Percentiles rank a stretch among this genome's conserved stretches.
These are phyloP conservation scores for Lasioglossum albipes DNA, from an alignment of 1,140 invertebrate genomes.

Conservation along the genomic window DNA sequence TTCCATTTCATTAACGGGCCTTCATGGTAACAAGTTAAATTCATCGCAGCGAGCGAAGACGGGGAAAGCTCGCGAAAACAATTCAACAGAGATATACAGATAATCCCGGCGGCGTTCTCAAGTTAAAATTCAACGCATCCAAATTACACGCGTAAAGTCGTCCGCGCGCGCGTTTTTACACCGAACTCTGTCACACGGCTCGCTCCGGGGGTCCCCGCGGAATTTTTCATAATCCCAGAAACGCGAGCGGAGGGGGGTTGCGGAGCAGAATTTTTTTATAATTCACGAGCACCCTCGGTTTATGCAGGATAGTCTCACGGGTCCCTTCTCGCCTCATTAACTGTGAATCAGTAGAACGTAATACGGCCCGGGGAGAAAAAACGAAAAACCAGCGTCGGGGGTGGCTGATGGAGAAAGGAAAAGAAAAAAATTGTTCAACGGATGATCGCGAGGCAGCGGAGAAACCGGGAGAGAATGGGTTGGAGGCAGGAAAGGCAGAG, in stretches of 20 bases:
- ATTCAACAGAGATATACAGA: not conserved
- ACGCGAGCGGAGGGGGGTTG: no score
- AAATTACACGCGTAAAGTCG: not conserved
- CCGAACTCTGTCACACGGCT: no score
- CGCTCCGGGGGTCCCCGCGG: not conserved
- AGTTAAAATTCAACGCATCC: not conserved
- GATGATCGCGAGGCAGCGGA: not conserved
- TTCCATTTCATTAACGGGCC: no score
- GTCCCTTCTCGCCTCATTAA: conserved; percentile 74
- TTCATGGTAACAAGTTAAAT: no score
- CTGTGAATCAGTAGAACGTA: conserved; percentile 70
- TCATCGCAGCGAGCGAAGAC: no score
- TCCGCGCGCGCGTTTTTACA: not conserved
- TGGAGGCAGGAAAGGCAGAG: conserved; percentile 1
- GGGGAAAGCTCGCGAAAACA: not conserved
- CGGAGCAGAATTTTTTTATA: not conserved
- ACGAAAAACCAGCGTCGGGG: not conserved
- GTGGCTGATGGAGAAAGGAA: not conserved
- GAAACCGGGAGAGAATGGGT: not conserved
- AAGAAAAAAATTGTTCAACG: not conserved
- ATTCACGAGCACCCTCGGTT: conserved; percentile 11
- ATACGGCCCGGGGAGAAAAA: conserved; percentile 36
- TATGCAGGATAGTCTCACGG: conserved; percentile 51
- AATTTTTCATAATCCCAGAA: not conserved
- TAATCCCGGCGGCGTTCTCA: no score